Evolutionary conservation across 2,888 invertebrate species (phyloP), one percentile per base, ranked within the genome.

Genomic region (Strigamia maritima): DNA sequence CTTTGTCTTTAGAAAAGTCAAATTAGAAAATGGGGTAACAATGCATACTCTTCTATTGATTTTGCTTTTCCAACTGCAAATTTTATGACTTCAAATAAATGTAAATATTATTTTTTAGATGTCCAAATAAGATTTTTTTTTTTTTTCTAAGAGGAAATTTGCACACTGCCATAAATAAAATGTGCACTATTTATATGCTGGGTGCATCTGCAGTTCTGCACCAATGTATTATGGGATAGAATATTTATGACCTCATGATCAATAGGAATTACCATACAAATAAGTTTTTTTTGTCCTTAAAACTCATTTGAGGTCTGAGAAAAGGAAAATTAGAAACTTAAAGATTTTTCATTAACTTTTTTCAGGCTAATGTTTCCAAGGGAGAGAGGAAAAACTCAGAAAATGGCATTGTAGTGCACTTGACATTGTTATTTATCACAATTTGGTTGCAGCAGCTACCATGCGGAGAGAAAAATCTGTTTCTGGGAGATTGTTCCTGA

Each of bases 241-340:
- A 60, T 60, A 24, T 60, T 60, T 60, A 60, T 60, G 60, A 60
- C 24, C 22, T 19, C 60, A 19, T 60, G 60, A 60, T 60, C 60
- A 19, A 60, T 60, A 60, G 19, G 60, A 60, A 60, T 60, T 60
- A 24, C 2, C 60, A 60, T 60, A 10, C 60, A 60, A 60, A 44
- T 44, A 44, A 44, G 44, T 44, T 3, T 44, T 2, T n/a, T n/a
- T n/a, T 16, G 44, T 2, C 44, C 44, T 44, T 3, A 44, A 44
- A 44, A 44, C 12, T 44, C 44, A 44, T 16, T 2, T 16, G 16
- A 44, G 12, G 10, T 16, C 12, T 16, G 16, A 44, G 12, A 44
- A 12, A 44, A 16, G 12, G 12, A 12, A 44, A 44, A 44, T 7
- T 1, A 44, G 14, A 12, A 44, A 12, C 44, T 14, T 44, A 16